These are phyloP conservation scores for Pogonocichla stellata DNA, from an alignment of 2,113 vertebrate species.

Conservation along the genomic window DNA sequence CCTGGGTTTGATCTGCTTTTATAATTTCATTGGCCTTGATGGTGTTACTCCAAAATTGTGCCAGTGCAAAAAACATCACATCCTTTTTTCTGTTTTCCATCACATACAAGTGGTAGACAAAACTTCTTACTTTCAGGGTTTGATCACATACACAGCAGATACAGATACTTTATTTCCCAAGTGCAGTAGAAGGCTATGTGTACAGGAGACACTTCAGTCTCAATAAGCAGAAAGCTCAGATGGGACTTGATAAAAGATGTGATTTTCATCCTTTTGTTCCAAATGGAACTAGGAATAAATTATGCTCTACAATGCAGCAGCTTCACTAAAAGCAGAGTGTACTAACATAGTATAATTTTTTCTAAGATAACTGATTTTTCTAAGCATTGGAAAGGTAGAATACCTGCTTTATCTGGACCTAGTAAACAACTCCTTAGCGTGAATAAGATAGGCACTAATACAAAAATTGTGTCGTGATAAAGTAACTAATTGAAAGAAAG, in stretches of 20 bases:
- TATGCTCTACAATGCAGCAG: background rate
- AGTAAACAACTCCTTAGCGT: background rate
- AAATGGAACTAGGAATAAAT: background rate
- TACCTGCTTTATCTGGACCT: background rate
- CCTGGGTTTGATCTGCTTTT: conserved; percentile 27
- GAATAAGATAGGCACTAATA: background rate
- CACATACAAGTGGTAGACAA: background rate
- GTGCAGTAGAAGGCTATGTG: background rate
- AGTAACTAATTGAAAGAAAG: background rate
- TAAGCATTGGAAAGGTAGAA: background rate
- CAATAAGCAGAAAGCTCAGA: background rate
- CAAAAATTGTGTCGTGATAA: background rate
- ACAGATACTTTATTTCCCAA: background rate
- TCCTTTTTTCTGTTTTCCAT: background rate
- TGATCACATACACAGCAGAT: background rate
- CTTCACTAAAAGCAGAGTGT: background rate
- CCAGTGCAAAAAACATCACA: background rate
- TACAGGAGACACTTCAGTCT: background rate
- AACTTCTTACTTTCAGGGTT: background rate
- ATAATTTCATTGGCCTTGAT: background rate
- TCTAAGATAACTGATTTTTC: background rate
- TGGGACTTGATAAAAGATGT: background rate
- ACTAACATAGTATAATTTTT: background rate
- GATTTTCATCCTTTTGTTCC: background rate
- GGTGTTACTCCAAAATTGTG: background rate